These are phyloP conservation scores for Lineus longissimus DNA, from an alignment of 1,140 invertebrate species.

Conservation along the genomic window DNA sequence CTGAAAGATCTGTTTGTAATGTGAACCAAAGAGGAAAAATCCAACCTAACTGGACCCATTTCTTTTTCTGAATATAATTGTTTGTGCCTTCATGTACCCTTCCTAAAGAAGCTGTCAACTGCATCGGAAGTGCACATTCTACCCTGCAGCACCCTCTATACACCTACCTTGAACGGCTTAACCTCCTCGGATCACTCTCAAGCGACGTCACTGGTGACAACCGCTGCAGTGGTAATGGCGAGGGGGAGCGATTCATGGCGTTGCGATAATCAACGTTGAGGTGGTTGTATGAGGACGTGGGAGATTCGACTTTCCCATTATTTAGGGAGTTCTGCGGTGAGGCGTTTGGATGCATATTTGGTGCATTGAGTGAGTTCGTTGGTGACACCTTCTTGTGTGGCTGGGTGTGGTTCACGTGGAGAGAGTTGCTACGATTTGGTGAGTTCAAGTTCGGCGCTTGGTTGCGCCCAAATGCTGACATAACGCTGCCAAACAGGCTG, in stretches of 20 bases:
- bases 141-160: not conserved
- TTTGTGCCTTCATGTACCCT: too few relatives aligned
- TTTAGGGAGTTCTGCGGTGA: constrained; percentile 43
- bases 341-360: constrained; percentile 41
- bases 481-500: constrained; percentile 79
- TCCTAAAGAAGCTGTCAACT: too few relatives aligned
- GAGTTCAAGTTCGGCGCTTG: constrained; percentile 21
- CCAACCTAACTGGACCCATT: too few relatives aligned
- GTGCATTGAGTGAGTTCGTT: constrained; percentile 25
- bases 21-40: too few relatives aligned
- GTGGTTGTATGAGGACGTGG: constrained; percentile 32
- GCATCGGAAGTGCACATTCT: too few relatives aligned
- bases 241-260: constrained; percentile 36
- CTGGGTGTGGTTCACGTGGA: constrained; percentile 34
- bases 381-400: constrained; percentile 28
- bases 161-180: constrained; percentile 24
- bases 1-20: too few relatives aligned
- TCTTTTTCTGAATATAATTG: too few relatives aligned
- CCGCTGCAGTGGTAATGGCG: constrained; percentile 21
- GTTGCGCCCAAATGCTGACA: constrained; percentile 41
- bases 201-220: constrained; percentile 15
- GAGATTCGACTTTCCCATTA: constrained; percentile 34
- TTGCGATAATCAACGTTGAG: constrained; percentile 40
- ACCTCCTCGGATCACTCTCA: constrained; percentile 11
- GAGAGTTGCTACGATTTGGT: constrained; percentile 39